Conservation (phyloP, 2,113 vertebrate species). For the Brachypteracias leptosomus region DNA sequence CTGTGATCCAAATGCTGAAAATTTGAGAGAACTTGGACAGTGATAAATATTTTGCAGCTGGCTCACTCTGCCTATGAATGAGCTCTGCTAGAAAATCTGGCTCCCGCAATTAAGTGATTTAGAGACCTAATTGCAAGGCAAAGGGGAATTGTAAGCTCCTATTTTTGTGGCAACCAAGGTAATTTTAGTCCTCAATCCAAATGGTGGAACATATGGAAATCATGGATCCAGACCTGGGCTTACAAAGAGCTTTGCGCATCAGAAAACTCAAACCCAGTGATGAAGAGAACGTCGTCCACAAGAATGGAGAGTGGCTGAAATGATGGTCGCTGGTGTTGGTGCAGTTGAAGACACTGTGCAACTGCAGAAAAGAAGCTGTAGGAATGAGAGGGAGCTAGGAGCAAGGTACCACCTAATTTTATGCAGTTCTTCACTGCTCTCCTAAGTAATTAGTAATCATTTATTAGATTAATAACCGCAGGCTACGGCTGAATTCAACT, state of each 20-base stretch:
- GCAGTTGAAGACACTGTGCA: not conserved
- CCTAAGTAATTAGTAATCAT: not conserved
- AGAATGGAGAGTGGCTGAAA: not conserved
- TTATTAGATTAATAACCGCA: not conserved
- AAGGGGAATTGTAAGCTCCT: slow-evolving; percentile 44
- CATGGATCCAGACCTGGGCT: not conserved
- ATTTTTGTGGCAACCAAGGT: slow-evolving; percentile 26
- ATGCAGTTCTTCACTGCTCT: not conserved
- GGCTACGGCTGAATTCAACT: not conserved
- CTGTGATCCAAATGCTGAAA: slow-evolving; percentile 26
- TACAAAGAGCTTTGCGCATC: not conserved
- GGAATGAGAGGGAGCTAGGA: not conserved
- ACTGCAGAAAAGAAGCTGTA: not conserved
- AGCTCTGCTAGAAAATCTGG: slow-evolving; percentile 38
- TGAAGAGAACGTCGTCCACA: not conserved
- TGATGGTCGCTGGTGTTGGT: not conserved
- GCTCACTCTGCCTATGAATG: slow-evolving; percentile 37
- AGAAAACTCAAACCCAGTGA: not conserved
- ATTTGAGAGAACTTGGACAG: slow-evolving; percentile 27
- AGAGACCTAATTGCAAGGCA: slow-evolving; percentile 51
- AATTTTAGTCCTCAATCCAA: slow-evolving; percentile 37
- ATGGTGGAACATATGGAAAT: not conserved
- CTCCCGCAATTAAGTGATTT: slow-evolving; percentile 36
- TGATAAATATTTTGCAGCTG: slow-evolving; percentile 62
- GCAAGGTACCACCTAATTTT: not conserved